These are phyloP conservation scores for Cyprinodon variegatus DNA, from an alignment of 2,113 vertebrate species.

Conservation along the genomic window DNA sequence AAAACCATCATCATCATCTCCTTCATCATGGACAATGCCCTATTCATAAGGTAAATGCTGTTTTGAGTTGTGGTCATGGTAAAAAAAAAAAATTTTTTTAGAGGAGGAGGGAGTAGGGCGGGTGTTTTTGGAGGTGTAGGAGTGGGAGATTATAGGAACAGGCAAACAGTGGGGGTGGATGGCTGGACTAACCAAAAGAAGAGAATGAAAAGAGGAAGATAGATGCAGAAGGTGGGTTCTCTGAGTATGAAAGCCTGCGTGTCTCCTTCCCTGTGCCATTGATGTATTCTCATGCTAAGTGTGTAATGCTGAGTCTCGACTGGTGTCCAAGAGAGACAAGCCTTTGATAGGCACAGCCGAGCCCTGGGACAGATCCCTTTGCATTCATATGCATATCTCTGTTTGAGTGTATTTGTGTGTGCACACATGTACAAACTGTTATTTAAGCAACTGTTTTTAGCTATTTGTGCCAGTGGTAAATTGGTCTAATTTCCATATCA, in stretches of 20 bases:
- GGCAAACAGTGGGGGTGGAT: constrained; percentile 57
- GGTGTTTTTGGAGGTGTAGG: constrained; percentile 9
- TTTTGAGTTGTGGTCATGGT: constrained; percentile 73
- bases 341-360: constrained; percentile 71
- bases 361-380: constrained; percentile 60
- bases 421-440: constrained; percentile 39
- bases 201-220: constrained; percentile 54
- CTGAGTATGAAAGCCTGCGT: constrained; percentile 67
- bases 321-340: constrained; percentile 63
- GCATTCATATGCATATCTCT: constrained; percentile 73
- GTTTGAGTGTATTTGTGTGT: constrained; percentile 12
- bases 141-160: constrained; percentile 65
- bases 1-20: no score
- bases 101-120: constrained; percentile 11
- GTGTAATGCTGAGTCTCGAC: constrained; percentile 66
- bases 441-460: constrained; percentile 66
- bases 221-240: constrained; percentile 66
- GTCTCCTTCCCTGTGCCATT: constrained; percentile 67
- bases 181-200: constrained; percentile 48
- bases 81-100: constrained; percentile 52
- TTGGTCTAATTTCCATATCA: constrained; percentile 69
- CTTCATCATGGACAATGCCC: no score
- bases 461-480: constrained; percentile 44
- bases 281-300: constrained; percentile 81
- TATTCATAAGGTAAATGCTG: constrained; percentile 64